Evolutionary conservation across 2,113 vertebrate species (phyloP).

Genomic region (Erpornis zantholeuca): DNA sequence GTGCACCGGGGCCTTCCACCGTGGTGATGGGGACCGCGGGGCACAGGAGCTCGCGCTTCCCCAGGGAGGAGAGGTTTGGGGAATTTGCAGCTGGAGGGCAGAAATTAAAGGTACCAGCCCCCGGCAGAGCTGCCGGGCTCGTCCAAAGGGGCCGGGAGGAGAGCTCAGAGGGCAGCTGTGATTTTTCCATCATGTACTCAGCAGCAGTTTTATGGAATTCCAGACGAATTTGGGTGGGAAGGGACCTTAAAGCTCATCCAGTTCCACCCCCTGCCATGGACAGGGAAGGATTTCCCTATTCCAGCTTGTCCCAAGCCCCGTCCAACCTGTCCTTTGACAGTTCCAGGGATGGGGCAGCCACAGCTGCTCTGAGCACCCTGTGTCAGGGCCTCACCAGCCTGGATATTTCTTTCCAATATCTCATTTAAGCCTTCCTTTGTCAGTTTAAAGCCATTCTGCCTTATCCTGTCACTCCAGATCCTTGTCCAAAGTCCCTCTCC

Average conservation of each 20-base stretch:
- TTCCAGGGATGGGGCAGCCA: neutral
- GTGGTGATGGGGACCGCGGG: neutral
- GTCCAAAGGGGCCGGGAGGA: neutral
- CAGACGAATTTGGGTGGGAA: neutral
- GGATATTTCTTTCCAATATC: neutral
- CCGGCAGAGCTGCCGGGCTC: neutral
- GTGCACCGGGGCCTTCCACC: neutral
- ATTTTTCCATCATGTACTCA: fast-evolving
- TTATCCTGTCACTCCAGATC: neutral
- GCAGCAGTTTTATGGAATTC: neutral
- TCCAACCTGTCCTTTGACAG: neutral
- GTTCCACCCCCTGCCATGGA: neutral
- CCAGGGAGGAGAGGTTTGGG: neutral
- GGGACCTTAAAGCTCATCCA: neutral
- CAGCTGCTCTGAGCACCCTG: fast-evolving
- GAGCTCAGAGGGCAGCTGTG: neutral
- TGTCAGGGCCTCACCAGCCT: neutral
- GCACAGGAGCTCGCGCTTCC: neutral
- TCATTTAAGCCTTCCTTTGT: neutral
- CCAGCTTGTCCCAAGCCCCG: fast-evolving
- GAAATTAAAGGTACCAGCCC: neutral
- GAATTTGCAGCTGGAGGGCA: neutral
- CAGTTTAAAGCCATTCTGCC: neutral
- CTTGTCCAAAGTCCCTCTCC: fast-evolving
- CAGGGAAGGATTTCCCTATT: neutral